Conservation (phyloP, 2,888 invertebrate genomes). For the Lissonota sp. region DNA sequence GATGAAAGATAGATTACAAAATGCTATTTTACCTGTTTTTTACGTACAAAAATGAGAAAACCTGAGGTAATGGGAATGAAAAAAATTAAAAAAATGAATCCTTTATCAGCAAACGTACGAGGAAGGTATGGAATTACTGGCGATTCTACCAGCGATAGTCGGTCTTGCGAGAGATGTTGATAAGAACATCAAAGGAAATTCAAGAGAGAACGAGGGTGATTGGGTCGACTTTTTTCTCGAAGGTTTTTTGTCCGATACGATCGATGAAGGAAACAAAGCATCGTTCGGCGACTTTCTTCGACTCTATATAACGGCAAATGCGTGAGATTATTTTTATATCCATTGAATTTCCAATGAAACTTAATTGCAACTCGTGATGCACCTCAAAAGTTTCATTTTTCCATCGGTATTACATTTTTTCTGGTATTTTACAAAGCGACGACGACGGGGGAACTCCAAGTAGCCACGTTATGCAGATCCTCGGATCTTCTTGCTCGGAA, state of each 20-base stretch:
- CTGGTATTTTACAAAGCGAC: constrained; percentile 69
- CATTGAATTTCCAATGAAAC: background rate
- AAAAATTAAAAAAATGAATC: background rate
- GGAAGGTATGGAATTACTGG: constrained; percentile 79
- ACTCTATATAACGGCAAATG: constrained; percentile 75
- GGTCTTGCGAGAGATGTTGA: constrained; percentile 68
- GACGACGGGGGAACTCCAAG: constrained; percentile 86
- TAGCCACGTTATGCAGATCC: constrained; percentile 79
- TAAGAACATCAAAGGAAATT: constrained; percentile 49
- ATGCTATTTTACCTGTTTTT: too few species aligned
- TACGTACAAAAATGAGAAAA: too few species aligned
- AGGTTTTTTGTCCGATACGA: constrained; percentile 63
- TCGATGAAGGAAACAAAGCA: constrained; percentile 65
- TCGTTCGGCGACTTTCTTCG: constrained; percentile 75
- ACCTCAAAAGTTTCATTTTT: constrained; percentile 2
- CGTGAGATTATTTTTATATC: constrained; percentile 70
- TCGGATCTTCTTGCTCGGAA: constrained; percentile 73
- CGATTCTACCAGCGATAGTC: constrained; percentile 77
- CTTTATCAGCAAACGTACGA: constrained; percentile 75
- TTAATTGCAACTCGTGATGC: background rate
- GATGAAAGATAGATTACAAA: too few species aligned
- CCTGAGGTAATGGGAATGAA: too few species aligned
- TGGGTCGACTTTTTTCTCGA: constrained; percentile 76
- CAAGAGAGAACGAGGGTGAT: constrained; percentile 70
- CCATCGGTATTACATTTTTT: background rate